Evolutionary conservation across 2,113 vertebrate species (phyloP).

Genomic region (Garra rufa): DNA sequence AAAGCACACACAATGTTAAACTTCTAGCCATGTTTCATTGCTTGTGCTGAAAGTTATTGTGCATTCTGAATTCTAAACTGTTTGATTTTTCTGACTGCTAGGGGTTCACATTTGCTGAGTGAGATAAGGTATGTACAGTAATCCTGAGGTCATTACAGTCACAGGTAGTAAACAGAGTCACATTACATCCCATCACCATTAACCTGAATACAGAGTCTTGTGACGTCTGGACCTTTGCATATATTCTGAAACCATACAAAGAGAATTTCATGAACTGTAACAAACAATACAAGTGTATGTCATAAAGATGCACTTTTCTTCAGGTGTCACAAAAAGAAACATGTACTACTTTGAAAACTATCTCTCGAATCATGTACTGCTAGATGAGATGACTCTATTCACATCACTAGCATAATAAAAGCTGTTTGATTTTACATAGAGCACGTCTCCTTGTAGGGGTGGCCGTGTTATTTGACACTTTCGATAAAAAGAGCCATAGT

Average conservation of each 20-base stretch:
- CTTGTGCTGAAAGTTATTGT: slow-evolving; percentile 1
- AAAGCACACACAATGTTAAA: background rate
- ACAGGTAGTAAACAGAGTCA: slow-evolving; percentile 32
- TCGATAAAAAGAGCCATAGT: background rate
- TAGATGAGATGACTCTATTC: background rate
- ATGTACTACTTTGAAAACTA: background rate
- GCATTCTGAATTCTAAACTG: background rate
- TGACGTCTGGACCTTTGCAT: background rate
- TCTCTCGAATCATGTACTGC: background rate
- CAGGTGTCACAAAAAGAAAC: background rate
- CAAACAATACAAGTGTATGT: background rate
- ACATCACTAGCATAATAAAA: background rate
- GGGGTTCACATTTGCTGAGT: slow-evolving; percentile 30
- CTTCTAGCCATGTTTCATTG: background rate
- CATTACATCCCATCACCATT: slow-evolving; percentile 23
- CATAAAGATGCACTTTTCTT: slow-evolving; percentile 2
- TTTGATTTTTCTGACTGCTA: background rate
- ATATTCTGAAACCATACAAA: background rate
- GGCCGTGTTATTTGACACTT: background rate
- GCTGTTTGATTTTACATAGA: background rate
- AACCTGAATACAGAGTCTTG: background rate
- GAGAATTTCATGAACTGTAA: background rate
- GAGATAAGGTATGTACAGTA: slow-evolving; percentile 15
- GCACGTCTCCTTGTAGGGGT: no score
- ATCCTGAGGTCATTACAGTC: slow-evolving; percentile 42